phyloP scores from a whole-genome alignment of 2,888 invertebrate species.

The Acanthosepion esculentum region DNA sequence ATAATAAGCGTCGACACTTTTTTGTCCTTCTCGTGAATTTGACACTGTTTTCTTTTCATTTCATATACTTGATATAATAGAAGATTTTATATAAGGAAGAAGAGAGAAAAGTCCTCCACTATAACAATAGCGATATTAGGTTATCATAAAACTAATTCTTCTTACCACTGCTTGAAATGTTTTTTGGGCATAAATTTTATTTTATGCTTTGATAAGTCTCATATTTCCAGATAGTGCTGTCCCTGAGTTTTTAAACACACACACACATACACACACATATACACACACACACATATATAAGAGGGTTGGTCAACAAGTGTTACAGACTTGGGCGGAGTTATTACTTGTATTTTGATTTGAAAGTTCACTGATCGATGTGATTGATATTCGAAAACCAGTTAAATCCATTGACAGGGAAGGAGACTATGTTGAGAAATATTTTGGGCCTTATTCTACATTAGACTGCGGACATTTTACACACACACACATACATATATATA shows the following conservation, averaged over 20 bases:
- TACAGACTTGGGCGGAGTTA: too few species aligned
- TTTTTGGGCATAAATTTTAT: background rate
- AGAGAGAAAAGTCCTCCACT: background rate
- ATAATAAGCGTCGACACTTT: slow-evolving; percentile 8
- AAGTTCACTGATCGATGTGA: too few species aligned
- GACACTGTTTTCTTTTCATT: slow-evolving; percentile 33
- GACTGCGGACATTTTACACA: too few species aligned
- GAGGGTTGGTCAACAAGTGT: too few species aligned
- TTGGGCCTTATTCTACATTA: too few species aligned
- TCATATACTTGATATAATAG: slow-evolving; percentile 21
- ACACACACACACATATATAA: background rate
- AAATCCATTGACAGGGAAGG: too few species aligned
- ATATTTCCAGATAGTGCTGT: background rate
- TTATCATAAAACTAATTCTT: slow-evolving; percentile 5
- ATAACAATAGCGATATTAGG: slow-evolving; percentile 33
- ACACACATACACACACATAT: background rate
- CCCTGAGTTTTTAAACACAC: background rate
- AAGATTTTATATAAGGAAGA: background rate
- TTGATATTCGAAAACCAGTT: too few species aligned
- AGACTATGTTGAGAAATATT: too few species aligned
- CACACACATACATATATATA: too few species aligned
- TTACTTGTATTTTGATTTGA: too few species aligned
- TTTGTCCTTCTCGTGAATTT: background rate
- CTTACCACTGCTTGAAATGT: background rate
- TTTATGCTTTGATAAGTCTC: background rate